phyloP scores from a whole-genome alignment of 2,797 vertebrate species.

The Euphonia xanthogaster region DNA sequence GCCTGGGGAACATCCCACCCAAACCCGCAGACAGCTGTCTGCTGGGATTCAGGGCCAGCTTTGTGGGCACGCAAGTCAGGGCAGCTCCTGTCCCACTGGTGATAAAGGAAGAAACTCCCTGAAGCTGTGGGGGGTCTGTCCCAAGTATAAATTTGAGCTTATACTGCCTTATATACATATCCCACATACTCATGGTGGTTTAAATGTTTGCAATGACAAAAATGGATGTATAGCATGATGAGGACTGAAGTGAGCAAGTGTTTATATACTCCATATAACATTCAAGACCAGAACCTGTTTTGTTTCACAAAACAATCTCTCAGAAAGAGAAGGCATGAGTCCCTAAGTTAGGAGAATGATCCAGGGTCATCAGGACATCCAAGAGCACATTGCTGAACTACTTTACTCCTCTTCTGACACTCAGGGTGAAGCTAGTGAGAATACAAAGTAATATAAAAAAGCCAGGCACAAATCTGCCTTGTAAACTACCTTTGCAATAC shows the following conservation, averaged over 20 bases:
- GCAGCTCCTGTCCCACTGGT: not conserved
- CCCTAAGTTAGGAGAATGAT: not conserved
- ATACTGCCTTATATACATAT: not conserved
- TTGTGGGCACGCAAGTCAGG: not conserved
- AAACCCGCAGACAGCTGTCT: not conserved
- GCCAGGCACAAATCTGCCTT: not conserved
- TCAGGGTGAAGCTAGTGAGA: not conserved
- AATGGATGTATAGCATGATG: not conserved
- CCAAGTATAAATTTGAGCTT: not conserved
- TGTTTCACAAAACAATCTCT: not conserved
- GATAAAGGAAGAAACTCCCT: not conserved
- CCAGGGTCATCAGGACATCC: not conserved
- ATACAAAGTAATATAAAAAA: not conserved
- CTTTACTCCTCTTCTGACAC: not conserved
- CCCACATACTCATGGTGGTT: not conserved
- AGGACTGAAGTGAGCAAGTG: not conserved
- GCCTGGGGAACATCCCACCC: not conserved
- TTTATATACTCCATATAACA: not conserved
- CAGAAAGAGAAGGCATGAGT: not conserved
- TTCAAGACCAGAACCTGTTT: not conserved
- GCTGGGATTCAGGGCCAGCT: not conserved
- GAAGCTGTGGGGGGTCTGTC: accelerated
- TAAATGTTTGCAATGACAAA: not conserved
- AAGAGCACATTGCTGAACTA: not conserved
- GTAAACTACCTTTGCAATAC: not conserved